These are phyloP conservation scores for Pitta sordida DNA, from an alignment of 2,113 vertebrate species.

Conservation along the genomic window DNA sequence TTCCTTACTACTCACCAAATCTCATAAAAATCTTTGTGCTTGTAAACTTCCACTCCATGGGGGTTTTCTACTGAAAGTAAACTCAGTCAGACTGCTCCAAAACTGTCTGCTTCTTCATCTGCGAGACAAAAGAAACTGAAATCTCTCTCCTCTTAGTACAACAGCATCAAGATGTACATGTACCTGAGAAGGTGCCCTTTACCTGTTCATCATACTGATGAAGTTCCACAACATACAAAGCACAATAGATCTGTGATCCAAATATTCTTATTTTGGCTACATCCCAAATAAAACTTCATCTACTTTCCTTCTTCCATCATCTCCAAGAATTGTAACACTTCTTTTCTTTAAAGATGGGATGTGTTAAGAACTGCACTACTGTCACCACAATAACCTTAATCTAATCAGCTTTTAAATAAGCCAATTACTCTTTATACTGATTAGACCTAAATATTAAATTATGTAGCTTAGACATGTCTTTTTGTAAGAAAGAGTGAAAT, in stretches of 20 bases:
- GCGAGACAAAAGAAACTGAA: not conserved
- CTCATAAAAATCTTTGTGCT: not conserved
- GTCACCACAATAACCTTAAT: constrained; percentile 70
- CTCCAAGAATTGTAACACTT: not conserved
- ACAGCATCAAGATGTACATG: not conserved
- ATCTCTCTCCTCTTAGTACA: not conserved
- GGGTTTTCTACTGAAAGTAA: not conserved
- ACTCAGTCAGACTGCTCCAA: not conserved
- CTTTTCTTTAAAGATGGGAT: constrained; percentile 35
- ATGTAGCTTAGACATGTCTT: constrained; percentile 19
- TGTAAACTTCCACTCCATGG: not conserved
- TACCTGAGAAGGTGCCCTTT: not conserved
- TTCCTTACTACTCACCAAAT: not conserved
- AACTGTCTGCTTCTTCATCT: not conserved
- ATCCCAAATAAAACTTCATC: not conserved
- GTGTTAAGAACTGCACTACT: constrained; percentile 68
- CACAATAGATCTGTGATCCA: not conserved
- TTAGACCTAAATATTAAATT: constrained; percentile 72
- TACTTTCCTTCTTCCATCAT: not conserved
- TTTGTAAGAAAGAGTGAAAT: not conserved
- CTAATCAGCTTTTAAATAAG: constrained; percentile 75
- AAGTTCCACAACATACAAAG: not conserved
- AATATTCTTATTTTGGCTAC: not conserved
- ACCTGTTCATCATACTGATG: not conserved
- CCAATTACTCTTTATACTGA: constrained; percentile 75